A percentile compares a stretch with the other conserved stretches of the same genome.
Evolutionary conservation across 2,797 vertebrate species (phyloP).

Genomic region (Tenualosa ilisha): DNA sequence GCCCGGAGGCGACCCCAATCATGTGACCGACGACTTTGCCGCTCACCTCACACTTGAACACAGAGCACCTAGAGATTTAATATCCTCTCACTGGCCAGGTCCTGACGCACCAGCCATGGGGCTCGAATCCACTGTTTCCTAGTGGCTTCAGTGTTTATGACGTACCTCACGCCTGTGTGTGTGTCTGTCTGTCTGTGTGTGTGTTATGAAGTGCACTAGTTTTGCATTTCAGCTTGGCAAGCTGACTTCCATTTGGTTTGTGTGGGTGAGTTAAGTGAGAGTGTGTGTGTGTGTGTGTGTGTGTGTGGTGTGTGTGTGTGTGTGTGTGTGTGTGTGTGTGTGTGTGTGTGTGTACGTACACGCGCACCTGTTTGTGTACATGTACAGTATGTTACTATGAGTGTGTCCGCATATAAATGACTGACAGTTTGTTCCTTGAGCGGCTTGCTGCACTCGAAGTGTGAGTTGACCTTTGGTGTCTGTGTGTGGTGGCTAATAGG

Average conservation of each 20-base stretch:
- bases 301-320: neutral
- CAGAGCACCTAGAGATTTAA: slow-evolving; percentile 99
- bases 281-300: neutral
- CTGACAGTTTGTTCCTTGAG: neutral
- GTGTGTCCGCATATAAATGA: too few relatives aligned
- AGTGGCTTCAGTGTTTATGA: neutral
- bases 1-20: slow-evolving; percentile 98
- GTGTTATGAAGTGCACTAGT: neutral
- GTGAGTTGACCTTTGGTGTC: neutral
- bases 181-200: neutral
- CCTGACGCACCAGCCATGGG: neutral
- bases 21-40: slow-evolving; percentile 98
- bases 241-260: neutral
- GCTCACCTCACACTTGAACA: slow-evolving; percentile 99
- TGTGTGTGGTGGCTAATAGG: neutral
- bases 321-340: neutral
- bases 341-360: neutral
- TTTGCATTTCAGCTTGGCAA: slow-evolving; percentile 14
- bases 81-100: slow-evolving; percentile 83
- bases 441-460: neutral
- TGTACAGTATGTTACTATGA: too few relatives aligned
- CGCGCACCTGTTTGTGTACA: too few relatives aligned
- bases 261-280: neutral
- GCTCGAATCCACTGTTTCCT: neutral
- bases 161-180: neutral